Conservation (phyloP, 2,797 vertebrate species). For the Eulemur mongoz region DNA sequence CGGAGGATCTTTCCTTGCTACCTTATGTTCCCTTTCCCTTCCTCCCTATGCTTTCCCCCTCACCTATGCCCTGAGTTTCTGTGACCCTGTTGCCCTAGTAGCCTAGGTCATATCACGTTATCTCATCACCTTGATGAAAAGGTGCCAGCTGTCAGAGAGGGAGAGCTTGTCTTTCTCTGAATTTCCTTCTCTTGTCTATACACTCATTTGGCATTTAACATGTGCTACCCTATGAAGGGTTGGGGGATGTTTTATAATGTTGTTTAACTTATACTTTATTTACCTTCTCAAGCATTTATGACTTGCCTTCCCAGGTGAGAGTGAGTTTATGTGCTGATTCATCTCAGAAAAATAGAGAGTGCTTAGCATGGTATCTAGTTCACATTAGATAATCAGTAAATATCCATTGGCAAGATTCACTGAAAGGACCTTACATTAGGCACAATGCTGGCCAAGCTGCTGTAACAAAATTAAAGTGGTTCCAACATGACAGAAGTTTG, state of each 20-base stretch:
- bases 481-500: not conserved
- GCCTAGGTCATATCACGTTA: not conserved
- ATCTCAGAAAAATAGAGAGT: not conserved
- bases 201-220: not conserved
- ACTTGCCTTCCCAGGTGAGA: not conserved
- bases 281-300: not conserved
- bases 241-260: not conserved
- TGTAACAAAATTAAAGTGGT: not conserved
- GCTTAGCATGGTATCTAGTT: not conserved
- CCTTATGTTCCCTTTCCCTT: not conserved
- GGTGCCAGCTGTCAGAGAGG: not conserved
- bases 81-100: not conserved
- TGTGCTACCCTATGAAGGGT: not conserved
- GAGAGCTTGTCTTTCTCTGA: not conserved
- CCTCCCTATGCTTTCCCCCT: not conserved
- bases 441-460: not conserved
- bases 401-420: not conserved
- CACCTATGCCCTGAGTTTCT: not conserved
- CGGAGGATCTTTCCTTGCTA: not conserved
- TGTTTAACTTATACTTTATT: not conserved
- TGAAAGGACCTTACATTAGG: not conserved
- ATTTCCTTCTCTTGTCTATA: not conserved
- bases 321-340: not conserved
- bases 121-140: not conserved
- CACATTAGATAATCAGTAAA: not conserved